Evolutionary conservation across 2,113 vertebrate genomes (phyloP), one percentile per base, ranked within the genome.

Genomic region (Thinocorus orbignyianus): DNA sequence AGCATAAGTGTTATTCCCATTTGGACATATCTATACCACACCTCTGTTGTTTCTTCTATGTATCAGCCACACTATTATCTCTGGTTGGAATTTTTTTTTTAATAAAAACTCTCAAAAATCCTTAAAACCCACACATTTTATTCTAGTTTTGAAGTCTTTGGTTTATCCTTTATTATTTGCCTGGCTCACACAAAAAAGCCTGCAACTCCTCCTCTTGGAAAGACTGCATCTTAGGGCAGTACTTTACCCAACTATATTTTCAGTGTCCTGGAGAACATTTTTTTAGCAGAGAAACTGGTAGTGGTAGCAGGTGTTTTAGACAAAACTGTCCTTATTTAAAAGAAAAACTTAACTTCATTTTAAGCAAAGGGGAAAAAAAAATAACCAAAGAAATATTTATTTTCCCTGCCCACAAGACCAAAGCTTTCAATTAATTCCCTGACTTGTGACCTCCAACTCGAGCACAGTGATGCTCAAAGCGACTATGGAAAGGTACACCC

Each of bases 401-500:
- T 52, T 35, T 69, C n/a, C 25, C 77, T 61, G 8, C 6, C 22
- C 25, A 31, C 31, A 66, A 15, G 12, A 46, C 19, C 19, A 79
- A 44, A 74, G 24, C 41, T 57, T 86, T 64, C 52, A 68, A 17
- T 39, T 42, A 58, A 16, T 54, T 78, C 44, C 19, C n/a, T 18
- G 65, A 60, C 9, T n/a, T 13, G 7, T 54, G 62, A 42, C 17
- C 54, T n/a, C n/a, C 13, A 41, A 60, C 9, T 44, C 8, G 16
- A 41, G 54, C 1, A 2, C 48, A 44, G 25, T 3, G 2, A 52
- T n/a, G 26, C 42, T 78, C 25, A 68, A 62, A 88, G 42, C 84
- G 52, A 5, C 3, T 23, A 81, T 9, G 35, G 13, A 23, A 0
- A 0, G 25, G 28, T 19, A 84, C 33, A 35, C 6, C 3, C 2